Conservation (phyloP, 2,888 invertebrate species). For the Agrotis segetum region DNA sequence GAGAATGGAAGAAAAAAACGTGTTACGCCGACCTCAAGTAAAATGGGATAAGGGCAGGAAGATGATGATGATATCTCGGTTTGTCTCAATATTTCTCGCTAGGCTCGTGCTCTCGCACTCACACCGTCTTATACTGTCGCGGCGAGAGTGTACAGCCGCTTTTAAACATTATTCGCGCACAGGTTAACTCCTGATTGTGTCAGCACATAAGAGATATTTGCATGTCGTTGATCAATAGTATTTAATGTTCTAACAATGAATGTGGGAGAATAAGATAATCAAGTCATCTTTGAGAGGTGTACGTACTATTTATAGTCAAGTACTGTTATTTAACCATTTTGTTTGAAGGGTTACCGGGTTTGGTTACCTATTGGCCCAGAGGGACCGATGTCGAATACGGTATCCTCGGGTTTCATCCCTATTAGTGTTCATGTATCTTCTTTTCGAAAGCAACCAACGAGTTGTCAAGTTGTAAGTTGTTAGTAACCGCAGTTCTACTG, state of each 20-base stretch:
- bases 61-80: no score
- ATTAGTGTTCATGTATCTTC: no score
- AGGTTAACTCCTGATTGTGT: constrained; percentile 50
- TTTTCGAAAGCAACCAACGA: no score
- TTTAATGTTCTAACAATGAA: constrained; percentile 46
- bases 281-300: constrained; percentile 2
- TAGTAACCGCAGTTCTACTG: no score
- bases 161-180: constrained; percentile 49
- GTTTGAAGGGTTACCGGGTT: constrained; percentile 9
- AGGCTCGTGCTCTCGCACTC: no score
- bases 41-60: no score
- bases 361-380: neutral
- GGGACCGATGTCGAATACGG: neutral
- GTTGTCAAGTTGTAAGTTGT: no score
- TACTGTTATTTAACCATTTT: constrained; percentile 9
- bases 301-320: neutral
- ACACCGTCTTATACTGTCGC: no score
- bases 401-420: neutral
- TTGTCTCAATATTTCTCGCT: no score
- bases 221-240: constrained; percentile 60
- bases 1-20: no score
- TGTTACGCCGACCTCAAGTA: no score
- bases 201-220: constrained; percentile 62
- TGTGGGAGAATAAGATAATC: neutral
- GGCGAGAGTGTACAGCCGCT: no score